Conservation (phyloP, 2,113 vertebrate species). For the Aphyosemion australe region DNA sequence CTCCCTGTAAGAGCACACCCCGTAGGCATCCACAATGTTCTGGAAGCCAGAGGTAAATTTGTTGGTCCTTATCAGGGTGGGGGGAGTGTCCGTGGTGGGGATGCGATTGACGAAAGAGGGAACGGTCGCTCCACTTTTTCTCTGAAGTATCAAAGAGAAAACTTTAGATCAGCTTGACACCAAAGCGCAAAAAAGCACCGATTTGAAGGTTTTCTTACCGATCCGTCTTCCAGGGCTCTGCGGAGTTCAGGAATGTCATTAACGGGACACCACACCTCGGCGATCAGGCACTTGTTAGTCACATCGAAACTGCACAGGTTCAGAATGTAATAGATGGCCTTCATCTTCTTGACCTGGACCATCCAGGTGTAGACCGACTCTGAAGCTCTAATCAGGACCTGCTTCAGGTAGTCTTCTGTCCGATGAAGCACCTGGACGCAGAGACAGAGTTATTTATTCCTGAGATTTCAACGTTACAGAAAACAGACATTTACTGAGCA, state of each 20-base stretch:
- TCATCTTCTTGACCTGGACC: conserved; percentile 97
- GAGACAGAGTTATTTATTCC: not conserved
- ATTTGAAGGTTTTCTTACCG: conserved; percentile 80
- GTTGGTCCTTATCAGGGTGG: conserved; percentile 93
- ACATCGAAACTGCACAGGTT: conserved; percentile 98
- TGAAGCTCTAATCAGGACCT: conserved; percentile 91
- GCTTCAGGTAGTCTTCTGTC: conserved; percentile 93
- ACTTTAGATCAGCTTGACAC: not conserved
- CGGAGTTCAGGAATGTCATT: conserved; percentile 84
- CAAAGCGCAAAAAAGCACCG: too few relatives aligned
- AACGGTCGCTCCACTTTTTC: conserved; percentile 88
- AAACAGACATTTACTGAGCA: not conserved
- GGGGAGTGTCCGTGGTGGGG: conserved; percentile 90
- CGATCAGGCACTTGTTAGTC: conserved; percentile 97
- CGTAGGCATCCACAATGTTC: conserved; percentile 97
- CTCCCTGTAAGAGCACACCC: conserved; percentile 91
- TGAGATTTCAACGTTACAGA: not conserved
- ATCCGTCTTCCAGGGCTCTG: conserved; percentile 89
- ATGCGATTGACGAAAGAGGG: conserved; percentile 96
- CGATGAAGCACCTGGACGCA: conserved; percentile 87
- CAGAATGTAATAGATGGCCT: conserved; percentile 96
- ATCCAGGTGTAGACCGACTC: conserved; percentile 90
- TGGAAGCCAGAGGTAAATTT: conserved; percentile 98
- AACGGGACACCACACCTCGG: conserved; percentile 96
- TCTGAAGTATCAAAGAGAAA: conserved; percentile 72